Conservation (phyloP, 2,888 invertebrate species). For the Pomacea canaliculata region DNA sequence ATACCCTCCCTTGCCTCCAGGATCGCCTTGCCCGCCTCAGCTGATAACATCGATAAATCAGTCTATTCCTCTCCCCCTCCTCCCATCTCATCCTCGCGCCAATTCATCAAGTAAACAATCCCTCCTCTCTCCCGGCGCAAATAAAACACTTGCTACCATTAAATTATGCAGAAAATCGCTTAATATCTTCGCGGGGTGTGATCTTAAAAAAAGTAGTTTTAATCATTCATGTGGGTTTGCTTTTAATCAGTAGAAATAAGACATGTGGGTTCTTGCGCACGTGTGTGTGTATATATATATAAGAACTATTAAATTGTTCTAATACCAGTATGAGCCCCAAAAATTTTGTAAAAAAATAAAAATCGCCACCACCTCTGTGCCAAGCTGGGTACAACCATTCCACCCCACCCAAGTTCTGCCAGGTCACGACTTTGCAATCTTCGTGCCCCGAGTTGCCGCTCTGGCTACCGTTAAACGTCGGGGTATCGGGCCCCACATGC, state of each 20-base stretch:
- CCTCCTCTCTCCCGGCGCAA: no score
- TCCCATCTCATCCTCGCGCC: no score
- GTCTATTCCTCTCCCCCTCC: no score
- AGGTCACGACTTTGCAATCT: no score
- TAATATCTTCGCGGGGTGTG: neutral
- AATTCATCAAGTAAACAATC: no score
- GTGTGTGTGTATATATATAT: neutral
- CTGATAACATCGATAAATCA: neutral
- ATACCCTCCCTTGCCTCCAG: neutral
- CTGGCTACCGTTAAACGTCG: constrained; percentile 23
- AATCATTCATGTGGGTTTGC: neutral
- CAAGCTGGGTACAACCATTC: no score
- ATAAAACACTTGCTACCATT: neutral
- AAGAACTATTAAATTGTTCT: no score
- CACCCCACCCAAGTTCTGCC: no score
- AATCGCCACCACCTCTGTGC: no score
- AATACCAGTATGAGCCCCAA: no score
- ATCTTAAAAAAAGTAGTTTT: neutral
- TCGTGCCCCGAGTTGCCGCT: neutral
- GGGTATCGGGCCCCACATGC: constrained; percentile 10
- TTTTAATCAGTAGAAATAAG: neutral
- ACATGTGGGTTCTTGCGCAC: neutral
- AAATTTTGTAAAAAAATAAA: no score
- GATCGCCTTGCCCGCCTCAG: neutral
- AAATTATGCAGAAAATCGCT: neutral